phyloP scores from a whole-genome alignment of 2,113 vertebrate species.

The Lamprotornis superbus region DNA sequence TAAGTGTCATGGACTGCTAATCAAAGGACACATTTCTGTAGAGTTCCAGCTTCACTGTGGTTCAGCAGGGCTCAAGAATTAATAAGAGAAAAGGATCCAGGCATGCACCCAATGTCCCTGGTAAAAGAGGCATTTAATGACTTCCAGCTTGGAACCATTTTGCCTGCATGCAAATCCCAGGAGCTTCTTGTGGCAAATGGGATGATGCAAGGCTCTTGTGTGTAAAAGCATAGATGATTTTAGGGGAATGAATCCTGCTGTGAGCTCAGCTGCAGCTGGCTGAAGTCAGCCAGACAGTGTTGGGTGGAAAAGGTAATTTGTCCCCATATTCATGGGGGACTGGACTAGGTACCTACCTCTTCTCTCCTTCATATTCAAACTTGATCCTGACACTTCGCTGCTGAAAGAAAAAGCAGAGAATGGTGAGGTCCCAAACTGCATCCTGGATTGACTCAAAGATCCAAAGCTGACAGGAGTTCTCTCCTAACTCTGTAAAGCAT shows the following conservation, averaged over 20 bases:
- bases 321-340: rapidly evolving
- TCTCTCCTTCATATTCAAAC: constrained; percentile 92
- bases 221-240: background rate
- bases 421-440: background rate
- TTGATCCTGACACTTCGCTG: constrained; percentile 89
- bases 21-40: constrained; percentile 10
- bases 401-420: constrained; percentile 37
- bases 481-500: background rate
- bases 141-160: background rate
- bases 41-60: background rate
- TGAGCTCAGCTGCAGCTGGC: constrained; percentile 33
- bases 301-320: background rate
- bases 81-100: background rate
- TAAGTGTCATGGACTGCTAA: constrained; percentile 46
- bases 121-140: background rate
- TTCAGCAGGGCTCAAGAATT: background rate
- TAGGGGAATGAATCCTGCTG: background rate
- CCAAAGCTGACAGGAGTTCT: background rate
- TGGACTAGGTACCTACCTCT: constrained; percentile 77
- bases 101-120: background rate
- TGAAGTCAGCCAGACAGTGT: background rate
- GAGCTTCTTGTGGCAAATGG: background rate
- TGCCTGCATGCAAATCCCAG: background rate
- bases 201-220: background rate
- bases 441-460: background rate